phyloP scores from a whole-genome alignment of 2,888 invertebrate genomes.

The Dione vanillae region DNA sequence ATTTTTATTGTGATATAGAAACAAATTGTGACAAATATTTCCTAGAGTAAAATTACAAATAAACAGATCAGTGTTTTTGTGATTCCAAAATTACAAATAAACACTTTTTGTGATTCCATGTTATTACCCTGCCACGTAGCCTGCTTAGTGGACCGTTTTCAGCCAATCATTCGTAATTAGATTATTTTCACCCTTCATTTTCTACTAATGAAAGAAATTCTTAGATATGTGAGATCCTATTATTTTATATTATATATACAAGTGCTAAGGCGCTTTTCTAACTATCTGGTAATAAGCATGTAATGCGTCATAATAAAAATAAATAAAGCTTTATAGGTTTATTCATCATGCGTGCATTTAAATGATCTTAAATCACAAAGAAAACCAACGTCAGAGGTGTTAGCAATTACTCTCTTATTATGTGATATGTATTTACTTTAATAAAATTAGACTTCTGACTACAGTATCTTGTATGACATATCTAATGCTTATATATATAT shows the following conservation, averaged over 20 bases:
- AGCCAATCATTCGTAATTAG: conserved; percentile 25
- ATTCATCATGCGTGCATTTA: conserved; percentile 15
- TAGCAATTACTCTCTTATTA: neutral
- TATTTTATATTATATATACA: conserved; percentile 12
- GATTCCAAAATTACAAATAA: too few relatives aligned
- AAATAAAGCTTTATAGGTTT: conserved; percentile 14
- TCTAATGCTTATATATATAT: neutral
- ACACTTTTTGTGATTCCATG: too few relatives aligned
- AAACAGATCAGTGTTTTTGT: too few relatives aligned
- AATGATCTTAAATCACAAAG: conserved; percentile 10
- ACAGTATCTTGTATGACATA: too few relatives aligned
- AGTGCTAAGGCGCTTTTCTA: conserved; percentile 15
- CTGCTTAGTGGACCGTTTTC: neutral
- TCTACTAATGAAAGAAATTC: neutral
- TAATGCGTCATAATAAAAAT: conserved; percentile 17
- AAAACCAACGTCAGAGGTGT: conserved; percentile 15
- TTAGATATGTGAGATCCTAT: conserved; percentile 19
- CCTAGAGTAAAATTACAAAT: too few relatives aligned
- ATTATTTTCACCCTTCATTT: conserved; percentile 17
- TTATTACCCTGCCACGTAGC: too few relatives aligned
- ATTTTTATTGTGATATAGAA: too few relatives aligned
- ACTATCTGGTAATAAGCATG: conserved; percentile 4
- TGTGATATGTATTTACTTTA: neutral
- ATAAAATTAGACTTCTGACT: neutral
- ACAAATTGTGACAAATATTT: too few relatives aligned